Conservation (phyloP, 2,888 invertebrate genomes). For the Amblyjoppa fuscipennis region DNA sequence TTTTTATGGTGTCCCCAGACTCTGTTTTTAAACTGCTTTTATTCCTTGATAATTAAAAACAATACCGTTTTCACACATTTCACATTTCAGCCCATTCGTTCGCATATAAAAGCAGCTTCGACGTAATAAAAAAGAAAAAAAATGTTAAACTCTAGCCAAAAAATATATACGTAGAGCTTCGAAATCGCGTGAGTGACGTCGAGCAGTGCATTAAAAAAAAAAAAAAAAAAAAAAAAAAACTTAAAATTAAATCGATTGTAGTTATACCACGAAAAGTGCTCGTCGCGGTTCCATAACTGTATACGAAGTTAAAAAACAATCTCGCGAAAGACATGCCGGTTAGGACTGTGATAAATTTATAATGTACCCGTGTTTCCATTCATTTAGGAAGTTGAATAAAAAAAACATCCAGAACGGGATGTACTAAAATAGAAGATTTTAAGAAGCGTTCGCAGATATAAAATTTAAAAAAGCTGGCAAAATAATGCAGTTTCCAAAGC, state of each 20-base stretch:
- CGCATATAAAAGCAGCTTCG: conserved; percentile 50
- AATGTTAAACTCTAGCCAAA: conserved; percentile 41
- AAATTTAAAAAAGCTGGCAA: conserved; percentile 26
- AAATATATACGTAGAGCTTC: conserved; percentile 62
- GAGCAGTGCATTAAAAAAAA: conserved; percentile 36
- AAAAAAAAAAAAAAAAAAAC: conserved; percentile 25
- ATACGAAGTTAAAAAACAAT: conserved; percentile 52
- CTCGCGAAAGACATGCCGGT: conserved; percentile 67
- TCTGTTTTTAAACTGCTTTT: conserved; percentile 43
- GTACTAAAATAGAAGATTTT: conserved; percentile 26
- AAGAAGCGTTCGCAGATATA: conserved; percentile 36
- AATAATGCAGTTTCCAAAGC: conserved; percentile 55
- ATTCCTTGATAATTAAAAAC: conserved; percentile 13
- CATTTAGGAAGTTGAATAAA: conserved; percentile 55
- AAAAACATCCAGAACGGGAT: conserved; percentile 29
- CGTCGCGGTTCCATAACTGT: conserved; percentile 56
- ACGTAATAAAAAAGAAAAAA: conserved; percentile 21
- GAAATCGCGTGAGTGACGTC: conserved; percentile 52
- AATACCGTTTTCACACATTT: conserved; percentile 53
- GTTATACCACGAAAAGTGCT: conserved; percentile 53
- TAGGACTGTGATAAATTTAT: conserved; percentile 75
- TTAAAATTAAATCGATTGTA: conserved; percentile 47
- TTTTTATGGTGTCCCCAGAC: conserved; percentile 54
- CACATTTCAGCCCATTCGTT: conserved; percentile 44
- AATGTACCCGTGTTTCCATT: conserved; percentile 65